A percentile compares a stretch with the other conserved stretches of the same genome.
Evolutionary conservation across 2,797 vertebrate genomes (phyloP).

Genomic region (Pygocentrus nattereri): DNA sequence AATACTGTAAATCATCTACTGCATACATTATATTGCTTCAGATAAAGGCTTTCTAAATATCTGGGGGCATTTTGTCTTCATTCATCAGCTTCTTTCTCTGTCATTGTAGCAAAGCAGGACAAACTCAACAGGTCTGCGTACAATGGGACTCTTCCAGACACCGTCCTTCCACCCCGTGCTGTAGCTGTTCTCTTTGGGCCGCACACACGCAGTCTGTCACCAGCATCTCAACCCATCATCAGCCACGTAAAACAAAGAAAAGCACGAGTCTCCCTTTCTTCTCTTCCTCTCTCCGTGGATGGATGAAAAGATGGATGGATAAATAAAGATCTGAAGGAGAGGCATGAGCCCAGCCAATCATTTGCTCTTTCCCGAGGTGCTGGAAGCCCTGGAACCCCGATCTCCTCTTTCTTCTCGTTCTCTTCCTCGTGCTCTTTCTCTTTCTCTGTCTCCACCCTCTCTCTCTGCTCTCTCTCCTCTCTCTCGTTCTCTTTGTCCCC

Average conservation of each 20-base stretch:
- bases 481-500: conserved; percentile 67
- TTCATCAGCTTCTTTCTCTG: conserved; percentile 36
- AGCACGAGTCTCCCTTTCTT: conserved; percentile 26
- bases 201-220: conserved; percentile 2
- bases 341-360: conserved; percentile 65
- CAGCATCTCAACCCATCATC: conserved; percentile 28
- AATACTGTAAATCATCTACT: conserved; percentile 42
- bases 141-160: background rate
- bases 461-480: conserved; percentile 74
- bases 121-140: background rate
- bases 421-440: conserved; percentile 79
- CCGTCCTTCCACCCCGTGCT: background rate
- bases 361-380: conserved; percentile 84
- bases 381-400: conserved; percentile 80
- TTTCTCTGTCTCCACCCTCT: conserved; percentile 78
- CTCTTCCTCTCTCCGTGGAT: conserved; percentile 28
- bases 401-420: conserved; percentile 72
- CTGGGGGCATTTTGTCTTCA: conserved; percentile 25
- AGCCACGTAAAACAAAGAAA: conserved; percentile 40
- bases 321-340: conserved; percentile 49
- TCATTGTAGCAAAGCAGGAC: conserved; percentile 18
- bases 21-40: conserved; percentile 58
- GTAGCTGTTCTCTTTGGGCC: conserved; percentile 41
- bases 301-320: conserved; percentile 47
- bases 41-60: conserved; percentile 53